Percentiles rank a stretch among this genome's conserved stretches.
These are phyloP conservation scores for Vulpes ferrilata DNA, from an alignment of 2,113 vertebrate species.

Conservation along the genomic window DNA sequence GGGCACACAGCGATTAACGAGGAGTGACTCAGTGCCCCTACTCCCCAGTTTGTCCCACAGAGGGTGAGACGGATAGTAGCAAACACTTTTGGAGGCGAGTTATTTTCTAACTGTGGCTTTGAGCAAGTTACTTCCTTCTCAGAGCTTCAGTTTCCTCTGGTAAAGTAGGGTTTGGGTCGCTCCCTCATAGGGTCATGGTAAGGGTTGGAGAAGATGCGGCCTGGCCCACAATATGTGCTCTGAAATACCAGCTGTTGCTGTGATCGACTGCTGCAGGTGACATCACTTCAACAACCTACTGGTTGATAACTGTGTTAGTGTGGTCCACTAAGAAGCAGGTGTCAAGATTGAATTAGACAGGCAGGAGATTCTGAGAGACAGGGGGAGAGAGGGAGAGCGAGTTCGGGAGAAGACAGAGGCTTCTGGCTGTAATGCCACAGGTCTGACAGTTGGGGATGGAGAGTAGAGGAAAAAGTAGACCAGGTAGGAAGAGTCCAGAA, in stretches of 20 bases:
- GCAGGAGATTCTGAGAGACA: background rate
- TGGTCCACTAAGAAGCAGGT: background rate
- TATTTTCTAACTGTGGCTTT: background rate
- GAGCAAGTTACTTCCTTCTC: background rate
- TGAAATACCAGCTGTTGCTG: background rate
- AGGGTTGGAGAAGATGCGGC: background rate
- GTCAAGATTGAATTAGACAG: background rate
- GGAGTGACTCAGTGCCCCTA: background rate
- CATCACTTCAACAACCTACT: background rate
- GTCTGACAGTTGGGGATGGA: too few relatives aligned
- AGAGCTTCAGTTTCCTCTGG: background rate
- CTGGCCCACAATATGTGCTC: background rate
- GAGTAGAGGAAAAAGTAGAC: background rate
- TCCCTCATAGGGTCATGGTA: background rate
- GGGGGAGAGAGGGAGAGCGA: too few relatives aligned
- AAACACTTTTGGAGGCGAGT: background rate
- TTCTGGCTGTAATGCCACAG: background rate
- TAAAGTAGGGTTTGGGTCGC: background rate
- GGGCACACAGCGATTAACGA: background rate
- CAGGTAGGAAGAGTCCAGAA: background rate
- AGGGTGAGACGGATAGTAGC: background rate
- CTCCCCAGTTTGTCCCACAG: background rate
- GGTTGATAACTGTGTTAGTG: fast-evolving
- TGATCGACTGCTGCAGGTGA: background rate
- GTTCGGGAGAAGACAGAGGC: background rate